Base-by-base conservation (phyloP, 2,797 vertebrate genomes). In the Artibeus jamaicensis region DNA sequence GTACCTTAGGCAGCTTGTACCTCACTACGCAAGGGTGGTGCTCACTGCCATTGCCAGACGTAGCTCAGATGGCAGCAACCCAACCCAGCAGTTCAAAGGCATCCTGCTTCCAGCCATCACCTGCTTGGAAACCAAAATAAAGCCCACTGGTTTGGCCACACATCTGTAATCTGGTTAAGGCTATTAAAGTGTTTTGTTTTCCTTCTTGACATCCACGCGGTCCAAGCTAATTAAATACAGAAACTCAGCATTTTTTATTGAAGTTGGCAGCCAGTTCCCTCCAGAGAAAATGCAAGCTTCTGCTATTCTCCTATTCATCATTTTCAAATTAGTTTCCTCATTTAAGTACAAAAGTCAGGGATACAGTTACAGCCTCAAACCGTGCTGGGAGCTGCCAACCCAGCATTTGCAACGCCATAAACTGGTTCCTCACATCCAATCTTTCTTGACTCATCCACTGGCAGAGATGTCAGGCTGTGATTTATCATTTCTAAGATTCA, bases 301-400 rank as follows among this genome's bases (percentile, higher is more conserved):
- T 48, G 92, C 42, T 94, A 42, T 55, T 89, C 37, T 94, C 91
- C 89, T 90, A 77, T 82, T 97, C 96, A 96, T 97, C 94, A 83
- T 92, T 97, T 98, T 97, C 95, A 96, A 97, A 97, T 98, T 96
- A 98, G 89, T 96, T 86, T 91, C 34, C 97, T 97, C 89, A 94
- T 96, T 96, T 96, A 91, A 62, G 84, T 78, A 70, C 81, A 95
- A 44, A 79, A 83, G 55, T 76, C 97, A 91, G 94, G 87, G 55
- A 96, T 67, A 34, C 26, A 78, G 85, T 87, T 37, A 82, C n/a
- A 57, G 83, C 42, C 90, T 82, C 29, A n/a, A 76, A 55, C 42
- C 42, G 82, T 2, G 16, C 57, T 24, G 1, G 37, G 71, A 73
- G 95, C 83, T 86, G 91, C 86, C 95, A 94, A 42, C 32, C 86